phyloP scores from a whole-genome alignment of 2,888 invertebrate genomes.

The Amphipoea lucens region DNA sequence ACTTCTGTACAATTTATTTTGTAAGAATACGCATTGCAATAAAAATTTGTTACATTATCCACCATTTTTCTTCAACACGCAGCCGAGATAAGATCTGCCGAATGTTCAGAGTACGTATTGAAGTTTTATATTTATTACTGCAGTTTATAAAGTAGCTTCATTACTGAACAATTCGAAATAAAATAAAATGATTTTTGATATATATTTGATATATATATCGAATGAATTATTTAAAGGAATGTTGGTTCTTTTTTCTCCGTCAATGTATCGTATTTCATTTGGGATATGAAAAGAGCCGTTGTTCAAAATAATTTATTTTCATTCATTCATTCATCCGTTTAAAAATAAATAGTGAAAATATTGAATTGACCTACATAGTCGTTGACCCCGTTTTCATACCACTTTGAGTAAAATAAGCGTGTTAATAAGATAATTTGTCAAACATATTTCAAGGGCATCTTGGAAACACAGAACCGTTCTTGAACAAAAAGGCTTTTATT shows the following conservation, averaged over 20 bases:
- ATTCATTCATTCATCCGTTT: conserved; percentile 16
- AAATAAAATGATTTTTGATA: conserved; percentile 44
- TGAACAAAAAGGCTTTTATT: background rate
- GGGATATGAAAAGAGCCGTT: conserved; percentile 11
- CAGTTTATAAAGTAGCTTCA: conserved; percentile 49
- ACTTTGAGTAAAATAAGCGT: background rate
- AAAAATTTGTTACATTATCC: conserved; percentile 53
- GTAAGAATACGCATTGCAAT: conserved; percentile 32
- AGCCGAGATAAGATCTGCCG: conserved; percentile 46
- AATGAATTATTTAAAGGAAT: conserved; percentile 48
- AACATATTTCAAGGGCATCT: background rate
- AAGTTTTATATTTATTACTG: conserved; percentile 51
- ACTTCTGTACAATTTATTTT: conserved; percentile 38
- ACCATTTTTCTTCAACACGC: conserved; percentile 51
- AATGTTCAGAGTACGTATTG: conserved; percentile 36
- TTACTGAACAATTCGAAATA: conserved; percentile 41
- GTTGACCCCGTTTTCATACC: conserved; percentile 15
- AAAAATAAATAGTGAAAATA: background rate
- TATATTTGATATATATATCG: conserved; percentile 24
- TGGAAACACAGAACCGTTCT: background rate
- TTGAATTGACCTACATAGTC: conserved; percentile 6
- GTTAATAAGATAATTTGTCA: conserved; percentile 6
- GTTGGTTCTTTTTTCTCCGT: conserved; percentile 26
- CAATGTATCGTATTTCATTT: conserved; percentile 32
- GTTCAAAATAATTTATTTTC: conserved; percentile 8